Conservation (phyloP, 2,888 invertebrate species). For the Heliconius cydno region DNA sequence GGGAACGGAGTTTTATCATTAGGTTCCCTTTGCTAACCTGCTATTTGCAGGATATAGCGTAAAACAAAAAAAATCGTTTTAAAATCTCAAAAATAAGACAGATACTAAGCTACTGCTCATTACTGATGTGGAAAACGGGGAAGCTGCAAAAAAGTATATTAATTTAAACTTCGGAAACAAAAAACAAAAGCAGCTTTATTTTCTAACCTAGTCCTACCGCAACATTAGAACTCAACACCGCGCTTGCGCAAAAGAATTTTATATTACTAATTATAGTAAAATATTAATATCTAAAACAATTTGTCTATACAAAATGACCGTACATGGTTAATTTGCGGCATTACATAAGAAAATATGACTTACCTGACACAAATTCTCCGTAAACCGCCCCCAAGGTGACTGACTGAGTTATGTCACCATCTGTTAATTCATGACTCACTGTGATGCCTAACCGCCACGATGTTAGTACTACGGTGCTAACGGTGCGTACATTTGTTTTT, state of each 20-base stretch:
- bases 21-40: too few species aligned
- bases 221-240: too few species aligned
- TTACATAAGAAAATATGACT: conserved; percentile 11
- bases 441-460: neutral
- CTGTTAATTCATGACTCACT: conserved; percentile 27
- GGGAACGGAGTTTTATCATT: too few species aligned
- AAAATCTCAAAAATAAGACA: too few species aligned
- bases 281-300: neutral
- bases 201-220: too few species aligned
- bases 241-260: neutral
- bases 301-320: neutral
- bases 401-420: conserved; percentile 32
- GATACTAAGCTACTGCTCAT: too few species aligned
- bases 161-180: too few species aligned
- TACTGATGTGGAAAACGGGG: too few species aligned
- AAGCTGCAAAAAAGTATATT: too few species aligned
- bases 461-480: neutral
- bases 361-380: conserved; percentile 30
- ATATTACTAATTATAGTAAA: neutral
- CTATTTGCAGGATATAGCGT: too few species aligned
- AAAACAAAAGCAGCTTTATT: too few species aligned
- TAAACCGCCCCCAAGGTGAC: conserved; percentile 15
- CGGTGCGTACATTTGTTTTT: neutral
- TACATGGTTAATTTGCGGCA: neutral
- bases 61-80: too few species aligned